Percentiles rank a stretch among this genome's conserved stretches.
These are phyloP conservation scores for Podarcis lilfordi DNA, from an alignment of 2,797 vertebrate genomes.

Conservation along the genomic window DNA sequence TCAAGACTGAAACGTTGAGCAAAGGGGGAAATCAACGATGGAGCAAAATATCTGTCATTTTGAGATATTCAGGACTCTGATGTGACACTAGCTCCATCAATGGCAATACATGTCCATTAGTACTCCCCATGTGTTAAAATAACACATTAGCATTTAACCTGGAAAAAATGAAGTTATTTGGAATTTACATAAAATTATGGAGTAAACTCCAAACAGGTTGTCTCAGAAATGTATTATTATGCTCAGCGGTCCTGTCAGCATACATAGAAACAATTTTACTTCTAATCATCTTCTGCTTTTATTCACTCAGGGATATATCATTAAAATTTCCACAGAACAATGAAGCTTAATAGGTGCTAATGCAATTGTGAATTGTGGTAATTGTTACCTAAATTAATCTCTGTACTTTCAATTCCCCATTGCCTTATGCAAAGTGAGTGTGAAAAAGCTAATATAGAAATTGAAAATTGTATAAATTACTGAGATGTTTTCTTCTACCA, in stretches of 20 bases:
- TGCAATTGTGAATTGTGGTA: constrained; percentile 80
- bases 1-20: not conserved
- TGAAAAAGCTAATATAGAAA: constrained; percentile 71
- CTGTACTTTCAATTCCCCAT: constrained; percentile 72
- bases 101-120: constrained; percentile 61
- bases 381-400: constrained; percentile 84
- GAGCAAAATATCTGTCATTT: constrained; percentile 18
- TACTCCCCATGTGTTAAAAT: constrained; percentile 42
- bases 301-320: constrained; percentile 79
- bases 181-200: constrained; percentile 82
- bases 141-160: constrained; percentile 71
- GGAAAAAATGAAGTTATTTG: constrained; percentile 70
- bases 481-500: constrained; percentile 50
- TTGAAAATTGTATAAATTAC: constrained; percentile 64
- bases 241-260: constrained; percentile 78
- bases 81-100: constrained; percentile 41
- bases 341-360: constrained; percentile 82
- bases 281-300: constrained; percentile 79
- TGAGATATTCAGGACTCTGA: constrained; percentile 50
- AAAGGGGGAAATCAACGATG: not conserved
- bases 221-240: constrained; percentile 80
- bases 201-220: constrained; percentile 80
- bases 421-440: constrained; percentile 62
- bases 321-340: constrained; percentile 83
- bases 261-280: constrained; percentile 80